phyloP scores from a whole-genome alignment of 92 coral and sea anemone genomes.

The Nematostella vectensis region DNA sequence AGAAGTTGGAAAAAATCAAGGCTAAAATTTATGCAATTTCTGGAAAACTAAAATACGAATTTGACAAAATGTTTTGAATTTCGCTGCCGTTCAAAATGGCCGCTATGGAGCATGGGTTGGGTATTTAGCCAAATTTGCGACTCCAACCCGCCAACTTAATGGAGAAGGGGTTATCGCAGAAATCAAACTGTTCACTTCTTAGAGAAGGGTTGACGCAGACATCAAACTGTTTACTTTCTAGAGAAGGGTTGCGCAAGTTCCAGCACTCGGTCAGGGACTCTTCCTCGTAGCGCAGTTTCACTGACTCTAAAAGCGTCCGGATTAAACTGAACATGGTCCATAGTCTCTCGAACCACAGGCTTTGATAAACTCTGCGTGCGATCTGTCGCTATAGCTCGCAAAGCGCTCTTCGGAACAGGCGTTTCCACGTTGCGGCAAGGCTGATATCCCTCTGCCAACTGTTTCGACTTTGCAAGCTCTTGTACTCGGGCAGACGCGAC shows the following conservation, averaged over 20 bases:
- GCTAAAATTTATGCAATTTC: too few species aligned
- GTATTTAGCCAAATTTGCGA: too few species aligned
- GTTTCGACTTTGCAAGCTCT: constrained; percentile 76
- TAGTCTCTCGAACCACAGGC: constrained; percentile 74
- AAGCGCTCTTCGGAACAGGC: constrained; percentile 53
- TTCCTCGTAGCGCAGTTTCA: constrained; percentile 70
- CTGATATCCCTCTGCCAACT: constrained; percentile 72
- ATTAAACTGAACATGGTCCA: constrained; percentile 85
- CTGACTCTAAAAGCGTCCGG: constrained; percentile 91
- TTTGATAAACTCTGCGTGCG: constrained; percentile 65
- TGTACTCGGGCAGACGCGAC: constrained; percentile 77
- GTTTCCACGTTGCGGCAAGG: constrained; percentile 58
- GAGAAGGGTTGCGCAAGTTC: constrained; percentile 79
- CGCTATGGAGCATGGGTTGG: too few species aligned
- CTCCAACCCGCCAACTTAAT: too few species aligned
- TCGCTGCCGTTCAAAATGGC: too few species aligned
- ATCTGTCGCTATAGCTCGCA: constrained; percentile 79
- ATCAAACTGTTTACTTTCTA: constrained; percentile 31
- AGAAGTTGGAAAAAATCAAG: too few species aligned
- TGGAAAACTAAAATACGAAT: too few species aligned
- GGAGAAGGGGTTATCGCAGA: too few species aligned
- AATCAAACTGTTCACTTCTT: too few species aligned
- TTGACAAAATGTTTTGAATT: too few species aligned
- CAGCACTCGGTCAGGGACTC: constrained; percentile 57
- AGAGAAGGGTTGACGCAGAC: too few species aligned